These are phyloP conservation scores for Isichthys henryi DNA, from an alignment of 2,113 vertebrate genomes.

Conservation along the genomic window DNA sequence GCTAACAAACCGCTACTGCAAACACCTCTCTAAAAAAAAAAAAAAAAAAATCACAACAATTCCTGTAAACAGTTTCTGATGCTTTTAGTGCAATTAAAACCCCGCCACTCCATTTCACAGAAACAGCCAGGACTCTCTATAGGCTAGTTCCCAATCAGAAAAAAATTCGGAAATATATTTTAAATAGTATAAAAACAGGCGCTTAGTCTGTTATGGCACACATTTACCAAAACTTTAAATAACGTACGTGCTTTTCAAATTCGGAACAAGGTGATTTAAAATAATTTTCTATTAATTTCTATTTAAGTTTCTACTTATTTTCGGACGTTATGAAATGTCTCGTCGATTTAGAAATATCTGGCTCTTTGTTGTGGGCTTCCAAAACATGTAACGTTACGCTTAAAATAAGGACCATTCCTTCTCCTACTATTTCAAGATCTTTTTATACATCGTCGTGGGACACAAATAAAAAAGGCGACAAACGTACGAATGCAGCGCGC, in stretches of 20 bases:
- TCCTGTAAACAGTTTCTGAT: slow-evolving; percentile 45
- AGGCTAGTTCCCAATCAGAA: slow-evolving; percentile 17
- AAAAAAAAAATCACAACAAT: slow-evolving; percentile 26
- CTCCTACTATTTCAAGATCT: slow-evolving; percentile 3
- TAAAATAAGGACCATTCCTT: background rate
- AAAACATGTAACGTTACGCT: background rate
- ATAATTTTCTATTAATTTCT: background rate
- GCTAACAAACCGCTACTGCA: background rate
- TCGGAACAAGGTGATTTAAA: background rate
- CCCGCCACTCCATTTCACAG: slow-evolving; percentile 42
- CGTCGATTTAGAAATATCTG: background rate
- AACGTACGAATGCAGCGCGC: slow-evolving; percentile 30
- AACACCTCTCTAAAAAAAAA: background rate
- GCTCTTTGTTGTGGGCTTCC: background rate
- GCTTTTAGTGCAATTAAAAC: slow-evolving; percentile 55
- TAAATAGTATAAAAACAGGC: slow-evolving; percentile 27
- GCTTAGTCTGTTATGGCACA: slow-evolving; percentile 33
- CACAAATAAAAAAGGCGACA: slow-evolving; percentile 25
- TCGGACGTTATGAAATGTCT: background rate
- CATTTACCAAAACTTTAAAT: slow-evolving; percentile 22
- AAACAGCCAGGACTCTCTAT: slow-evolving; percentile 35
- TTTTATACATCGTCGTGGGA: background rate
- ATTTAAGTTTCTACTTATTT: background rate
- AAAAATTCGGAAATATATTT: slow-evolving; percentile 17
- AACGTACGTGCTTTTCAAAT: background rate